These are phyloP conservation scores for Leptinotarsa texana DNA, from an alignment of 1,140 invertebrate genomes.

Conservation along the genomic window DNA sequence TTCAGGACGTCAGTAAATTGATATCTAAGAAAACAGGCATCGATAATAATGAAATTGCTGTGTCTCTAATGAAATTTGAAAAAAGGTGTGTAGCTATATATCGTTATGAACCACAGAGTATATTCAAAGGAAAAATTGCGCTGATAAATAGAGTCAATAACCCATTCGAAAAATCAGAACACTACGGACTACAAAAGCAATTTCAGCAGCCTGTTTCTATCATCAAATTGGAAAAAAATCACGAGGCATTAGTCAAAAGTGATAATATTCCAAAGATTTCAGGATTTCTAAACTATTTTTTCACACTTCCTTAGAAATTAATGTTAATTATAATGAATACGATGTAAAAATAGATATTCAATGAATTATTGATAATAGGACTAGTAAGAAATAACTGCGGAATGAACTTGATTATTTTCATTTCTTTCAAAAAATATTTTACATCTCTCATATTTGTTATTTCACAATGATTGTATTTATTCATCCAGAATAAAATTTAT, in stretches of 20 bases:
- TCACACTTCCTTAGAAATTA: background rate
- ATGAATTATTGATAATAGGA: no score
- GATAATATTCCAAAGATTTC: background rate
- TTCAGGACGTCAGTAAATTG: constrained; percentile 17
- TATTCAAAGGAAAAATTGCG: constrained; percentile 21
- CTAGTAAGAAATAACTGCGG: no score
- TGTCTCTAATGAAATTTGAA: constrained; percentile 12
- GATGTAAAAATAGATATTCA: no score
- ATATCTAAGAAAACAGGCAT: constrained; percentile 10
- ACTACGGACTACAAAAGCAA: constrained; percentile 28
- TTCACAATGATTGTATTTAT: no score
- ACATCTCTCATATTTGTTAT: no score
- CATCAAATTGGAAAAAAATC: constrained; percentile 9
- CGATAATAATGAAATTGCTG: background rate
- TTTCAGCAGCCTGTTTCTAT: background rate
- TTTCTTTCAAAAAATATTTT: no score
- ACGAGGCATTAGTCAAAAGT: constrained; percentile 5
- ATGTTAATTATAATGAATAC: no score
- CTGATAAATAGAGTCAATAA: constrained; percentile 23
- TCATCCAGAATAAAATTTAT: background rate
- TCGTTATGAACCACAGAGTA: constrained; percentile 22
- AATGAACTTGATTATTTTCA: no score
- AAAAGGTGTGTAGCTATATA: constrained; percentile 19
- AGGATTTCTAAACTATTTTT: background rate
- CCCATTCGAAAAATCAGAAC: background rate